Evolutionary conservation across 2,113 vertebrate species (phyloP), one percentile per base, ranked within the genome.

Genomic region (Apteryx owenii): DNA sequence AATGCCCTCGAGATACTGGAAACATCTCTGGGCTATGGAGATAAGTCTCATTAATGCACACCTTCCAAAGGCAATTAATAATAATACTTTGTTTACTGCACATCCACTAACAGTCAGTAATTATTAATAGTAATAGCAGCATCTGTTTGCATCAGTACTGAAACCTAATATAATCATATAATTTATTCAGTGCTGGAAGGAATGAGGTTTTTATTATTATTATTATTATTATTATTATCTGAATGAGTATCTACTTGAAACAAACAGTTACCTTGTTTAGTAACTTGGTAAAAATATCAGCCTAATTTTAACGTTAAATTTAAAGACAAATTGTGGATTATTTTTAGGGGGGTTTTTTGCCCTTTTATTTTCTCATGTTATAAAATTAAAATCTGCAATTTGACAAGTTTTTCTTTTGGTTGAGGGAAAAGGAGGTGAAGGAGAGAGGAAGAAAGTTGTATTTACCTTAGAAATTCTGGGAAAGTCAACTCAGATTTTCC

Each of bases 311-410:
- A 31, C 10, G 18, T 19, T 60, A 60, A 60, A 42, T 42, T 58
- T 53, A 40, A 23, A 58, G 12, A 5, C 15, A 10, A 38, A 7
- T 25, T 44, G 25, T 26, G n/a, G 5, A n/a, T n/a, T 38, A 38
- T 38, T 38, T 38, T 38, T 38, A 38, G 36, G 36, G 36, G 0
- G 50, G 31, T 66, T 5, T 0, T 3, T 21, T 44, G 3, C 21
- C 17, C 5, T 80, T 65, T 8, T 25, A 33, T 88, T 76, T 76
- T 84, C 25, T 85, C 11, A n/a, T 31, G 3, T 11, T 29, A 19
- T 66, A n/a, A 80, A 44, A 51, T 3, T 3, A 50, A 66, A 61
- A 8, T 7, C 8, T 38, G 7, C 18, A 40, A 8, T 36, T 53
- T 44, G 15, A 3, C 1, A 51, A 8, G 14, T 31, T 76, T 77